Conservation (phyloP, 2,797 vertebrate genomes). For the Antrozous pallidus region DNA sequence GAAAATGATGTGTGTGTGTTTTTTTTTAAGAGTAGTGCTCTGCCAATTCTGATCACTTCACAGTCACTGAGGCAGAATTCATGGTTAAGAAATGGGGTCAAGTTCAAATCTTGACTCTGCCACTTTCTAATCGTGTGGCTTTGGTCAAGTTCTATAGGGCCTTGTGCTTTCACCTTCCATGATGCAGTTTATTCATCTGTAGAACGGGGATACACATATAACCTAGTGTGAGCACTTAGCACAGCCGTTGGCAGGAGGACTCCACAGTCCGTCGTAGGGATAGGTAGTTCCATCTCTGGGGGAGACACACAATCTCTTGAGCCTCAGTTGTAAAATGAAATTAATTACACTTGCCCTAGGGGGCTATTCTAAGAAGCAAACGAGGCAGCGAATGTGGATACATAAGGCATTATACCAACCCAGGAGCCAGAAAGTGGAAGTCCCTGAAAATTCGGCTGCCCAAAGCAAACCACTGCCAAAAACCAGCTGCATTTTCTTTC, state of each 20-base stretch:
- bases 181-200: slow-evolving; percentile 2
- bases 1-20: background rate
- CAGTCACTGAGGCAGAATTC: background rate
- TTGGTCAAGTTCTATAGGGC: background rate
- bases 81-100: background rate
- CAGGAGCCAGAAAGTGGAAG: background rate
- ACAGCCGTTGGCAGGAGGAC: background rate
- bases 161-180: background rate
- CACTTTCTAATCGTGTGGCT: background rate
- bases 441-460: background rate
- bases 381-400: background rate
- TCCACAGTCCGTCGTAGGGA: background rate
- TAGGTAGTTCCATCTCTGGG: background rate
- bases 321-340: background rate
- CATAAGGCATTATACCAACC: background rate
- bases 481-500: background rate
- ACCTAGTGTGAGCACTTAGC: background rate
- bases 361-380: background rate
- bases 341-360: background rate
- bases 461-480: background rate
- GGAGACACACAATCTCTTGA: background rate
- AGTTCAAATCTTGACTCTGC: background rate
- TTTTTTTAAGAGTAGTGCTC: background rate
- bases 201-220: background rate
- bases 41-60: background rate